These are phyloP conservation scores for Prolemur simus DNA, from an alignment of 2,113 vertebrate species.

Conservation along the genomic window DNA sequence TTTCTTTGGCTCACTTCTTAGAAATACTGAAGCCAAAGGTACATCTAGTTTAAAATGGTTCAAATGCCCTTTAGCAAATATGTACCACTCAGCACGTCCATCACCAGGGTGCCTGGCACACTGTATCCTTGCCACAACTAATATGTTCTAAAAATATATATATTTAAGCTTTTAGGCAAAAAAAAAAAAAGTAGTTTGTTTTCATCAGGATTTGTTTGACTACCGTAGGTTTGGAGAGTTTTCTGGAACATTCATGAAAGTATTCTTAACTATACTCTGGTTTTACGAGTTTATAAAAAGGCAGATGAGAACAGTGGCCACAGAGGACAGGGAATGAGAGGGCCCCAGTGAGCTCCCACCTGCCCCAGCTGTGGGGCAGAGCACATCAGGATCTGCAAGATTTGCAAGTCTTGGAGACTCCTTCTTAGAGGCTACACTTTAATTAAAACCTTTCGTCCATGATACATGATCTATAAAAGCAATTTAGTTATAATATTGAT, in stretches of 20 bases:
- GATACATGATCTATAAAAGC: constrained; percentile 66
- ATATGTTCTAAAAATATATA: background rate
- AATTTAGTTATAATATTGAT: constrained; percentile 65
- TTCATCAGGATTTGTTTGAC: background rate
- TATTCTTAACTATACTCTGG: background rate
- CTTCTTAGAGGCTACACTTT: constrained; percentile 16
- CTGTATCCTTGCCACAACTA: background rate
- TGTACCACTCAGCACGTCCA: background rate
- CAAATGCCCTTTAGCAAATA: background rate
- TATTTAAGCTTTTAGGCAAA: background rate
- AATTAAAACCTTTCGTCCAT: constrained; percentile 71
- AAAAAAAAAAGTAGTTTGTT: background rate
- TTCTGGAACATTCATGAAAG: background rate
- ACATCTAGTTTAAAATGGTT: background rate
- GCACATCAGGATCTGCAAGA: background rate
- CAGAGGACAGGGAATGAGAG: accelerated
- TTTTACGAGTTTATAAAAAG: background rate
- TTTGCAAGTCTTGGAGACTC: background rate
- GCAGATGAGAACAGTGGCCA: too few species aligned
- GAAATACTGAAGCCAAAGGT: constrained; percentile 35
- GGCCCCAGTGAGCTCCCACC: accelerated
- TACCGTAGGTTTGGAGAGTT: background rate
- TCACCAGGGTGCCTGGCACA: background rate
- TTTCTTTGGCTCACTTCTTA: constrained; percentile 55
- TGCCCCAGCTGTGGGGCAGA: background rate